Evolutionary conservation across 2,797 vertebrate genomes (phyloP), one percentile per base, ranked within the genome.

Genomic region (Pempheris klunzingeri): DNA sequence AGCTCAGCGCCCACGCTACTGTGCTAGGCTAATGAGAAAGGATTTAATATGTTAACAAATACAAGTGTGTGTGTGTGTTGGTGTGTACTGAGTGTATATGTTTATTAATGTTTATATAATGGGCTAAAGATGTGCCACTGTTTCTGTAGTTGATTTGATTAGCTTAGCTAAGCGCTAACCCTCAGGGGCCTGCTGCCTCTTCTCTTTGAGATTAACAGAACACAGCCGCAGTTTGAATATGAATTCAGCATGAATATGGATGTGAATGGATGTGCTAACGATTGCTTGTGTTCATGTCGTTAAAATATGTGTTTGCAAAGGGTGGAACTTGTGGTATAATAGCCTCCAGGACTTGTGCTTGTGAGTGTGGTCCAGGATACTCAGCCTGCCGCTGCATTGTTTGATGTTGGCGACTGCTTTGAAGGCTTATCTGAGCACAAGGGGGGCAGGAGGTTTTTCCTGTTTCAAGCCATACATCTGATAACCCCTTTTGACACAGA

Each of bases 131-230:
- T 81, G 71, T 30, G 61, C 65, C 76, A 80, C 73, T 85, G 79
- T 81, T 88, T 72, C 71, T 74, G 64, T 32, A 54, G 83, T 87
- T 86, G 86, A 92, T 92, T 92, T 92, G 93, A 93, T 94, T 94
- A 91, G 81, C 90, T 91, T 93, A 92, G 92, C 90, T 89, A 93
- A 93, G 88, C 80, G 76, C 89, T 89, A 91, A 90, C 89, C 92
- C 92, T 87, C 71, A 55, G 90, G 92, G 91, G 64, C 81, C 76
- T 26, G 70, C 86, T 84, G 83, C 79, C 77, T 87, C 87, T 76
- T 87, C 87, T 90, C 72, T 53, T 66, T 63, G 81, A 92, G 92
- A 93, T 94, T 90, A 94, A 90, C 89, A 74, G 72, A 89, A 91
- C 84, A 88, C 83, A 88, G 90, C 74, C 80, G 71, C 74, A 73